Conservation (phyloP, 2,113 vertebrate species). For the Sorex fumeus region DNA sequence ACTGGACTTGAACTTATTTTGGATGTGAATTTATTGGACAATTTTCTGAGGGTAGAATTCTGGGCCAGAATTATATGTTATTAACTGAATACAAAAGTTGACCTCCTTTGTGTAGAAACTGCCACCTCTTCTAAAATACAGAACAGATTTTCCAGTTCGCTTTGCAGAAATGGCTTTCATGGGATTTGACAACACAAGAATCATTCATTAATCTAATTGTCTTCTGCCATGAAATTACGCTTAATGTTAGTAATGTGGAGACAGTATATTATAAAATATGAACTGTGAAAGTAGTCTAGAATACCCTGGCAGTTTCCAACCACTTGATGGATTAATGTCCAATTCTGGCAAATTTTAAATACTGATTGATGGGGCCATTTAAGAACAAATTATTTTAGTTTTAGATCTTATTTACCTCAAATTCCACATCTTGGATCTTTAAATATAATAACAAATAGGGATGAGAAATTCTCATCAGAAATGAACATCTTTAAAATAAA, state of each 20-base stretch:
- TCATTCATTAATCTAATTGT: conserved; percentile 83
- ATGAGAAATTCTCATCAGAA: conserved; percentile 39
- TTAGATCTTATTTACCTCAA: conserved; percentile 73
- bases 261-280: conserved; percentile 81
- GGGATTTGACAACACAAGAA: conserved; percentile 79
- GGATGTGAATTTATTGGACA: conserved; percentile 71
- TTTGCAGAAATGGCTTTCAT: conserved; percentile 80
- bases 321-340: conserved; percentile 71
- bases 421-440: conserved; percentile 54
- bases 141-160: conserved; percentile 80
- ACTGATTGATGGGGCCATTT: conserved; percentile 64
- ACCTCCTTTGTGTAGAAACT: conserved; percentile 72
- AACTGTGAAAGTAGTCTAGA: conserved; percentile 73
- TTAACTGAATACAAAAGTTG: conserved; percentile 66
- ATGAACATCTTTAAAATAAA: conserved; percentile 63
- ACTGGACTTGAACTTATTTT: conserved; percentile 79
- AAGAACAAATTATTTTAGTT: conserved; percentile 72
- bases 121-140: conserved; percentile 69
- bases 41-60: conserved; percentile 70
- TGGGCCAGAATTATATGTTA: conserved; percentile 66
- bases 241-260: conserved; percentile 75
- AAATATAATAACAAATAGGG: conserved; percentile 43
- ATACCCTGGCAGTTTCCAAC: conserved; percentile 71
- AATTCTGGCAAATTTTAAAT: conserved; percentile 79
- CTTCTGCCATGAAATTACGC: conserved; percentile 80